Evolutionary conservation across 2,113 vertebrate genomes (phyloP).

Genomic region (Pimephales promelas): DNA sequence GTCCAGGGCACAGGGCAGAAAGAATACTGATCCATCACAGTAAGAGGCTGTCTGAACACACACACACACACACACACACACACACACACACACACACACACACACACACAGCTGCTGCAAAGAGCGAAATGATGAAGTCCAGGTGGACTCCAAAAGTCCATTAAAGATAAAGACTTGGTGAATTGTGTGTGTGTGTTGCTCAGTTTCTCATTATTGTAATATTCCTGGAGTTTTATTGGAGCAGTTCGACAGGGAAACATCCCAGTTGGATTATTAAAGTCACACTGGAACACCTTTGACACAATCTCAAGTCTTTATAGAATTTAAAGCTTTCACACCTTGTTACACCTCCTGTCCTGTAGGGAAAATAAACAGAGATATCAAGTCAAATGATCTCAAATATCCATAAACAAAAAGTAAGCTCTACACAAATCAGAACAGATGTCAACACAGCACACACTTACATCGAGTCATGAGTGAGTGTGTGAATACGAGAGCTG

Average conservation of each 20-base stretch:
- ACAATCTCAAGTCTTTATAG: conserved; percentile 54
- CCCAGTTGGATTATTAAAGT: conserved; percentile 57
- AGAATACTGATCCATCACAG: conserved; percentile 79
- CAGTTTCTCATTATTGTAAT: conserved; percentile 22
- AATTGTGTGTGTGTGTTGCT: background rate
- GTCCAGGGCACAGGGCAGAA: conserved; percentile 76
- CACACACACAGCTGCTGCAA: conserved; percentile 52
- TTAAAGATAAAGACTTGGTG: conserved; percentile 49
- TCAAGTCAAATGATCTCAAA: background rate
- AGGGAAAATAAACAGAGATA: conserved; percentile 22
- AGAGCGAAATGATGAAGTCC: conserved; percentile 71
- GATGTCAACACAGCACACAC: background rate
- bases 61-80: conserved; percentile 10
- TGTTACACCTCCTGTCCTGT: conserved; percentile 28
- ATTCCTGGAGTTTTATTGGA: conserved; percentile 22
- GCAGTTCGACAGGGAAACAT: conserved; percentile 31
- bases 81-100: conserved; percentile 41
- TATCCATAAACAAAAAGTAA: background rate
- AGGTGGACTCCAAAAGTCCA: conserved; percentile 67
- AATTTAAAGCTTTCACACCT: conserved; percentile 61
- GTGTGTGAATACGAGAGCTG: conserved; percentile 39
- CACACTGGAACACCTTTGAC: conserved; percentile 53
- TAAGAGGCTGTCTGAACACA: conserved; percentile 70
- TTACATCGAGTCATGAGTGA: background rate
- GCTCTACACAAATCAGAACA: background rate